Conservation (phyloP, 2,797 vertebrate species). For the Halcyon badia region DNA sequence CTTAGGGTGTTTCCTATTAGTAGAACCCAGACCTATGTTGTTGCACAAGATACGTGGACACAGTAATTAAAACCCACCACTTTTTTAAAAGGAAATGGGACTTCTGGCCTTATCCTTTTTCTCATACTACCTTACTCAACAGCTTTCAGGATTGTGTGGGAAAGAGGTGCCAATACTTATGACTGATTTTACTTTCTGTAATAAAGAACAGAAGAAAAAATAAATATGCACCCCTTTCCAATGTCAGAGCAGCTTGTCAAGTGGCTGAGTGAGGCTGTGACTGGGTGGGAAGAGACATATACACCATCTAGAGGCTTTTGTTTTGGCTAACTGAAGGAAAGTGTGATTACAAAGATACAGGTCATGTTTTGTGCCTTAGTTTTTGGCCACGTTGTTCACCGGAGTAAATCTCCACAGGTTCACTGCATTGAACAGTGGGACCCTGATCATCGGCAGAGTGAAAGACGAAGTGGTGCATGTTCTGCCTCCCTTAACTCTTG, state of each 20-base stretch:
- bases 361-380: not conserved
- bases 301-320: not conserved
- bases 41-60: not conserved
- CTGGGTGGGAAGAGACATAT: not conserved
- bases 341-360: not conserved
- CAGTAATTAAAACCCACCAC: not conserved
- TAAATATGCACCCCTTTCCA: not conserved
- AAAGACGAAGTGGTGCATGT: not conserved
- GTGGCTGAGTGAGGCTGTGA: not conserved
- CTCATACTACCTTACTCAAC: not conserved
- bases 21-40: not conserved
- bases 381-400: not conserved
- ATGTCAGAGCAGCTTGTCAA: not conserved
- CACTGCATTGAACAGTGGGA: not conserved
- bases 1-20: not conserved
- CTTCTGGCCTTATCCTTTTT: not conserved
- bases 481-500: not conserved
- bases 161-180: not conserved
- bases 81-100: not conserved
- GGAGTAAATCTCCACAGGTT: not conserved
- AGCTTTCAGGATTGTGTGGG: not conserved
- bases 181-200: not conserved
- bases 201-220: not conserved
- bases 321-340: not conserved
- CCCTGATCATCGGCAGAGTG: not conserved